Percentiles rank a stretch among this genome's conserved stretches.
Evolutionary conservation across 2,113 vertebrate species (phyloP).

Genomic region (Laticauda colubrina): DNA sequence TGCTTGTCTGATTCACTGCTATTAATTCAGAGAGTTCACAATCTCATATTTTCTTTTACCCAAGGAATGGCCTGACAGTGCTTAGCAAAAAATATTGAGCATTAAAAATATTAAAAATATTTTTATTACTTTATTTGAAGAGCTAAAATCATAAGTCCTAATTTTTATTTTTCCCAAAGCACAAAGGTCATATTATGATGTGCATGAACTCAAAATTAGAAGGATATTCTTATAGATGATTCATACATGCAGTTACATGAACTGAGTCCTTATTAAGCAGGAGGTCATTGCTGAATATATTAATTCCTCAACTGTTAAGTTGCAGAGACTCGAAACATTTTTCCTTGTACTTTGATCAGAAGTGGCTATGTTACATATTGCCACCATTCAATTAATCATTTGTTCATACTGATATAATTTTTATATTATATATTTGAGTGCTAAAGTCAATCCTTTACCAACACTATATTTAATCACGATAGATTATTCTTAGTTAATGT

Average conservation of each 20-base stretch:
- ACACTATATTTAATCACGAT: background rate
- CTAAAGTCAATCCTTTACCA: background rate
- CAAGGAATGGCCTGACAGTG: background rate
- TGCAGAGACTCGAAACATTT: background rate
- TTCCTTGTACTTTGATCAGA: background rate
- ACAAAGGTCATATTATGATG: background rate
- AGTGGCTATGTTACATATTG: background rate
- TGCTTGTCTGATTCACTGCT: slow-evolving; percentile 29
- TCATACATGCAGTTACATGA: background rate
- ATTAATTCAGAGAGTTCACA: slow-evolving; percentile 22
- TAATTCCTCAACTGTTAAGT: background rate
- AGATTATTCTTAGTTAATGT: background rate
- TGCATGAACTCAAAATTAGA: background rate
- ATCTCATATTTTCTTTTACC: slow-evolving; percentile 30
- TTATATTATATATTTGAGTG: background rate
- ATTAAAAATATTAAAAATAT: slow-evolving; percentile 17
- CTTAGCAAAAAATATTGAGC: background rate
- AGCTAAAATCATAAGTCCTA: slow-evolving; percentile 26
- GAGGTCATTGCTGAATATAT: background rate
- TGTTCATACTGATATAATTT: background rate
- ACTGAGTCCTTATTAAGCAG: background rate
- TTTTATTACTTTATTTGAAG: slow-evolving; percentile 28
- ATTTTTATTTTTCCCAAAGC: background rate
- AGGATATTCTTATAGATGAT: background rate
- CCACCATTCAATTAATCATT: background rate